phyloP scores from a whole-genome alignment of 1,140 invertebrate genomes.

The Chironomus striatipennis region DNA sequence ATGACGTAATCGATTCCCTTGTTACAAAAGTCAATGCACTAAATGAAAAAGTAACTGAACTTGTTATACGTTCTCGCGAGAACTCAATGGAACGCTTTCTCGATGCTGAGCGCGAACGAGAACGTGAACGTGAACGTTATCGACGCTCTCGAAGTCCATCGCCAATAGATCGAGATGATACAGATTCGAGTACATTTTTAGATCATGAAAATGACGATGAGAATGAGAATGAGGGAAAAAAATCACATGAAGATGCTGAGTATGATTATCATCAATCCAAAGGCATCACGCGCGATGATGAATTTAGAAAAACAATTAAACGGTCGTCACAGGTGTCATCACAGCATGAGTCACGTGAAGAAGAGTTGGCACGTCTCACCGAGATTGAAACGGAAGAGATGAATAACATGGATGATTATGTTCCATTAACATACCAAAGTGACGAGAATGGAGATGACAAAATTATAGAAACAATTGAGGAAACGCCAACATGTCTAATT shows the following conservation, averaged over 20 bases:
- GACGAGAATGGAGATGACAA: constrained; percentile 32
- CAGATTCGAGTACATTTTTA: not conserved
- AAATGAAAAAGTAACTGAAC: not conserved
- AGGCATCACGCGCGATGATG: not conserved
- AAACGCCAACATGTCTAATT: not conserved
- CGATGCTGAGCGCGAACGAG: not conserved
- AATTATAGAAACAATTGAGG: constrained; percentile 24
- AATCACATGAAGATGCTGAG: not conserved
- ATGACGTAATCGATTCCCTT: not conserved
- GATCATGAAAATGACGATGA: not conserved
- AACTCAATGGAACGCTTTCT: constrained; percentile 14
- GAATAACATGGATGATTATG: constrained; percentile 36
- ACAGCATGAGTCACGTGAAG: constrained; percentile 45
- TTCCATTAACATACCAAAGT: constrained; percentile 36
- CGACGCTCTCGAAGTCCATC: not conserved
- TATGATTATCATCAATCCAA: not conserved
- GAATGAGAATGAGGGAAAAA: too few species aligned
- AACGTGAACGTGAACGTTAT: not conserved
- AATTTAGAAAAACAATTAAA: constrained; percentile 43
- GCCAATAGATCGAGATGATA: not conserved
- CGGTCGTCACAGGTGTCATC: constrained; percentile 45
- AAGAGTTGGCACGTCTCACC: constrained; percentile 50
- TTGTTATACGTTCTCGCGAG: not conserved
- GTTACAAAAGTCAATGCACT: constrained; percentile 17
- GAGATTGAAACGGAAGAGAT: constrained; percentile 50